Evolutionary conservation across 2,797 vertebrate genomes (phyloP).

Genomic region (Hypotaenidia philippensis): DNA sequence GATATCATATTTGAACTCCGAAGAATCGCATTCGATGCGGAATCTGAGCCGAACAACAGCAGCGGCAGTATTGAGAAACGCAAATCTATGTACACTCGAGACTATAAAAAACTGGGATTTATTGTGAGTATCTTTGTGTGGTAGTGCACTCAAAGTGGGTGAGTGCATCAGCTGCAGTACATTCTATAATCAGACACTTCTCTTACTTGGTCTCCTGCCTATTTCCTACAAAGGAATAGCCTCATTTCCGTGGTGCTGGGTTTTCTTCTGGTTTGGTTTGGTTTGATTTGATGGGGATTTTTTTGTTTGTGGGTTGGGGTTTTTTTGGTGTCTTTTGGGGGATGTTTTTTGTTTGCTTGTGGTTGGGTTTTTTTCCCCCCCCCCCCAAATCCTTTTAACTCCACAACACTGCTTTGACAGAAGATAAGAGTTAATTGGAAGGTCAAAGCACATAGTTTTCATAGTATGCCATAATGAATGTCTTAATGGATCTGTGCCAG

Average conservation of each 20-base stretch:
- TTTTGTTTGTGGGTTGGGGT: neutral
- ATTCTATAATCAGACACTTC: neutral
- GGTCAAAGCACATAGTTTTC: neutral
- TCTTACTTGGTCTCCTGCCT: neutral
- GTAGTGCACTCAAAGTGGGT: neutral
- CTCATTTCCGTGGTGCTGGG: no score
- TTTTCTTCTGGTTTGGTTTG: no score
- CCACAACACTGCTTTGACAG: neutral
- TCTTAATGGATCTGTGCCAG: neutral
- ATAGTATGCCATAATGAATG: neutral
- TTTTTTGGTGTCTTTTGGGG: no score
- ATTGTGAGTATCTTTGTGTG: slow-evolving; percentile 87
- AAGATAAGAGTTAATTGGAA: neutral
- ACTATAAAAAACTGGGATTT: slow-evolving; percentile 99
- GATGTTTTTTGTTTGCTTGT: neutral
- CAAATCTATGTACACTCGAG: slow-evolving; percentile 98
- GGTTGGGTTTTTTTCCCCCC: no score
- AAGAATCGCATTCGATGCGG: slow-evolving; percentile 95
- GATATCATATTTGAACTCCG: slow-evolving; percentile 98
- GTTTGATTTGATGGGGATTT: neutral
- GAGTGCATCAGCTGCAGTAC: neutral
- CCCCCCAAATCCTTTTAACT: neutral
- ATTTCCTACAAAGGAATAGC: neutral
- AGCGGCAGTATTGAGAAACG: slow-evolving; percentile 96
- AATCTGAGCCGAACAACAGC: slow-evolving; percentile 91